Base-by-base conservation (phyloP, 2,113 vertebrate species). In the Sigmodon hispidus region DNA sequence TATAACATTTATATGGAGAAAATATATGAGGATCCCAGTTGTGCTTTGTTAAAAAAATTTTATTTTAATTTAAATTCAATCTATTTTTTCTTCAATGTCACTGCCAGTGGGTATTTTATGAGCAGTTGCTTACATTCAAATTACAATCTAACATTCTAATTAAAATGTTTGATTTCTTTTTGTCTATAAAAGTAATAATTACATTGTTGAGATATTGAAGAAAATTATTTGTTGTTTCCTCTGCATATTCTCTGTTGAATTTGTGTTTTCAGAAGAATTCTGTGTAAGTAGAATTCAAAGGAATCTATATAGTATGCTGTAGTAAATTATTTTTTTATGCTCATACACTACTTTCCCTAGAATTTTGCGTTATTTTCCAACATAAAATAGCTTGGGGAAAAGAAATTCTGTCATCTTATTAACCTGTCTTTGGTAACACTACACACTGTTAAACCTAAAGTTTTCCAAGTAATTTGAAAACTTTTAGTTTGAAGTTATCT, bases 31-130 rank as follows among this genome's bases (percentile, higher is more conserved):
- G 10, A 94, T 17, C 5, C 84, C 48, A 97, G 81, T 92, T 95
- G 50, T 22, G 80, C 86, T 97, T 97, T 75, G 45, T 91, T 83
- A 63, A 67, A 93, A 61, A 12, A 55, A 8, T 81, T 84, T 96
- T 96, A 87, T 93, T 96, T 97, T 96, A 84, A 96, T 96, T 97
- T 91, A 96, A 90, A 90, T 94, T 97, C 45, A 96, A 76, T 93
- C 34, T 90, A 90, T 97, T 97, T 95, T 97, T 95, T 91, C 52
- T 90, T 69, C 96, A 96, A 96, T 96, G 87, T 87, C 89, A 96
- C 43, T 95, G 61, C 52, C 29, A 91, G 2, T 95, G 73, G 48
- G 69, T 70, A 89, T 94, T 97, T 91, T 97, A 77, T 79, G 40
- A 98, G 65, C 43, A 93, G 40, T 92, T 94, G 24, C 36, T 94